Base-by-base conservation (phyloP, 2,113 vertebrate genomes). In the Erpornis zantholeuca region DNA sequence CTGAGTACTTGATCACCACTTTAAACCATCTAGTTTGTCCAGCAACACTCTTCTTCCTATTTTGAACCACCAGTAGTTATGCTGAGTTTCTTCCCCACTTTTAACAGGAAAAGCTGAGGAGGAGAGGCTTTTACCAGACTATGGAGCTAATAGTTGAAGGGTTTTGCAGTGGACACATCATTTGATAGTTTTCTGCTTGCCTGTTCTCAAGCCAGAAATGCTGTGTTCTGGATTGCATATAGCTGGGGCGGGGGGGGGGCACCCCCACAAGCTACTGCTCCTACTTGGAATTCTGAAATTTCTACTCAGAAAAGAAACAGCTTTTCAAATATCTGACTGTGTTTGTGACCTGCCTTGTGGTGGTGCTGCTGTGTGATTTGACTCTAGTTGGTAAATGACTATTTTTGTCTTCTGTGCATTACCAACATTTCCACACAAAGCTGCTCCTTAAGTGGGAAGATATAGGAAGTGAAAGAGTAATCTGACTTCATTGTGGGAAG, bases 401-500 rank as follows among this genome's bases (percentile, higher is more conserved):
- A 9, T 3, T 78, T 88, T 70, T 50, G 27, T 60, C 29, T 33
- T 52, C 44, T 7, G 6, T 79, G 8, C 12, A 0, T n/a, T 88
- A 25, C 52, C 31, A 21, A 10, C 18, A 0, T 91, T 88, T 64
- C 49, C 79, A 71, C 65, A 83, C 54, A 88, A 64, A 90, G 49
- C 59, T 60, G 29, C 40, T 63, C 10, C 53, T 56, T 9, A 49
- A 81, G 49, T 75, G 38, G 44, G 56, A 78, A 86, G 69, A 53
- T 65, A 14, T 2, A 84, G 95, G 65, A 96, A 86, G 44, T 65
- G 79, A 61, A 25, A 42, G 29, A 92, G 23, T 71, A 83, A 64
- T 77, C 70, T 52, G 52, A 82, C 79, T 92, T 82, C 59, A 64
- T 20, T 71, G 64, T 45, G 40, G 87, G 53, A 94, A 93, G 31